Percentiles rank a stretch among this genome's conserved stretches.
Evolutionary conservation across 2,888 invertebrate genomes (phyloP).

Genomic region (Fragum fragum): DNA sequence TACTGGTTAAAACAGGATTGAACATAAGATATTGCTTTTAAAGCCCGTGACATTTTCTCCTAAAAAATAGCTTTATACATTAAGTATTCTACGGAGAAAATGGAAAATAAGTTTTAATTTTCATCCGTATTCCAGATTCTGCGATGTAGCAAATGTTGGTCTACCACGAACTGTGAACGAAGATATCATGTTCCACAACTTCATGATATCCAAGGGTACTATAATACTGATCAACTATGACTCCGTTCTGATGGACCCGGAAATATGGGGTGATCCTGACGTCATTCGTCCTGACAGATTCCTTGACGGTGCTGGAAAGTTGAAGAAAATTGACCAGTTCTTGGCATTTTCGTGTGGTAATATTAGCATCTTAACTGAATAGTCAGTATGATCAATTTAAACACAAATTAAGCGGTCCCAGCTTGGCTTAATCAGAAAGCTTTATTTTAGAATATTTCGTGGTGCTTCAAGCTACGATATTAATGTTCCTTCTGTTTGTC

Average conservation of each 20-base stretch:
- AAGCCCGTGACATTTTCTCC: background rate
- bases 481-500: too few species aligned
- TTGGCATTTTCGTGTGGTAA: background rate
- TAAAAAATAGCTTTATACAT: too few species aligned
- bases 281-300: background rate
- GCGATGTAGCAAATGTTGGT: background rate
- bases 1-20: too few species aligned
- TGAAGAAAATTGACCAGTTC: background rate
- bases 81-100: too few species aligned
- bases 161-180: background rate
- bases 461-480: too few species aligned
- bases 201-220: background rate
- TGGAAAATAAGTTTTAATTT: too few species aligned
- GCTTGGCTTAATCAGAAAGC: too few species aligned
- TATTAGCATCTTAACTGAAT: too few species aligned
- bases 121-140: background rate
- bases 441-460: too few species aligned
- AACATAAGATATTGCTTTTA: background rate
- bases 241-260: background rate
- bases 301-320: background rate
- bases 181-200: background rate
- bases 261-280: background rate
- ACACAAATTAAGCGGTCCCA: too few species aligned
- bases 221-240: background rate
- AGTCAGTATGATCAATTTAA: too few species aligned